These are phyloP conservation scores for Pseudocheirus occidentalis DNA, from an alignment of 2,797 vertebrate genomes.

Conservation along the genomic window DNA sequence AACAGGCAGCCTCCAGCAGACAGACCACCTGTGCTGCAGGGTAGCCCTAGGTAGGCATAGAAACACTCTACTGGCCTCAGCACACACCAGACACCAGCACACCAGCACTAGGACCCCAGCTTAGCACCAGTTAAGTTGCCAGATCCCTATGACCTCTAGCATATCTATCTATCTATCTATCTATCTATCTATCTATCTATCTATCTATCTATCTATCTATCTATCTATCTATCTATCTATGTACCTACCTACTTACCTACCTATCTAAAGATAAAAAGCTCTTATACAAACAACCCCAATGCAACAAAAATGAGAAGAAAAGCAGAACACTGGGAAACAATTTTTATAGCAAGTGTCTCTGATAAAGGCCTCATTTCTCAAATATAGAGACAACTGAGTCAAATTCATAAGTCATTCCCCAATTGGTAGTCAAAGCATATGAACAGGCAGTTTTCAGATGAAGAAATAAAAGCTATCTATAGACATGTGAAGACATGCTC, in stretches of 20 bases:
- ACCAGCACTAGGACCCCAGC: neutral
- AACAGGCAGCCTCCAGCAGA: neutral
- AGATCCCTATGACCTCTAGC: neutral
- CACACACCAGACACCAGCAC: neutral
- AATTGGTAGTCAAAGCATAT: neutral
- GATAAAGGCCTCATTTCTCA: too few species aligned
- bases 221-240: too few species aligned
- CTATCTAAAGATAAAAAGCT: too few species aligned
- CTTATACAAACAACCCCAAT: too few species aligned
- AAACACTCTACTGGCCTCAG: neutral
- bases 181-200: too few species aligned
- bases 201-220: too few species aligned
- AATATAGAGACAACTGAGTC: neutral
- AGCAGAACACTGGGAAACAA: neutral
- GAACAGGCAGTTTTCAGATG: neutral
- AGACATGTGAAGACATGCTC: neutral
- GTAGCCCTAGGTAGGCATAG: neutral
- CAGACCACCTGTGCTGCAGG: neutral
- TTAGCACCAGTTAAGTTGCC: neutral
- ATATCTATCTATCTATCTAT: too few species aligned
- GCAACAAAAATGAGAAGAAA: neutral
- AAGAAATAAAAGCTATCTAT: neutral
- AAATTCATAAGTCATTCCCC: neutral
- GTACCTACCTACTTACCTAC: too few species aligned
- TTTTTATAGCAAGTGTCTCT: neutral